phyloP scores from a whole-genome alignment of 2,888 invertebrate genomes.

The Phengaris alcon region DNA sequence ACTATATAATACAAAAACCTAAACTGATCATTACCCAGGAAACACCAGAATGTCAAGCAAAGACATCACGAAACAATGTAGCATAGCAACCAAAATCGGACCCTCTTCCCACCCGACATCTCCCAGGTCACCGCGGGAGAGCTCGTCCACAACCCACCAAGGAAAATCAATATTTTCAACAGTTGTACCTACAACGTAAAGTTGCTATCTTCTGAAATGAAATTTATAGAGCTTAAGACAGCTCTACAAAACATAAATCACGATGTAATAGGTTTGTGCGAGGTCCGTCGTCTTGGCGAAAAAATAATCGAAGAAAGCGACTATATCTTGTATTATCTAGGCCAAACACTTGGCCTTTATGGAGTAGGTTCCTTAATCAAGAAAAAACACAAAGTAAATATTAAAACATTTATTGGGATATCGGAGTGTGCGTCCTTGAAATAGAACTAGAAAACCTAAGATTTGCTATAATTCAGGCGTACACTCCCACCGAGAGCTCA shows the following conservation, averaged over 20 bases:
- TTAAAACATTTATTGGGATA: no score
- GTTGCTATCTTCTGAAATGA: slow-evolving; percentile 34
- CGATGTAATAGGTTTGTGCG: slow-evolving; percentile 37
- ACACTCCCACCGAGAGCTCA: neutral
- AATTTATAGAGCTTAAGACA: slow-evolving; percentile 35
- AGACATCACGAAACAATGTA: no score
- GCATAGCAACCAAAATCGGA: slow-evolving; percentile 27
- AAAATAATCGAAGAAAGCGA: no score
- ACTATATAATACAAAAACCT: no score
- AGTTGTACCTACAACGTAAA: slow-evolving; percentile 35
- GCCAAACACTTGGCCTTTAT: no score
- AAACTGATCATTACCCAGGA: no score
- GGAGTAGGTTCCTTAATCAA: no score
- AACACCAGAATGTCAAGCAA: no score
- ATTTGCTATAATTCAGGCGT: neutral
- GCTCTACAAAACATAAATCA: slow-evolving; percentile 36
- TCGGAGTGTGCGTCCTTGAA: no score
- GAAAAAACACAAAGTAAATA: no score
- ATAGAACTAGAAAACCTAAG: neutral
- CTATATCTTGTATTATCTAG: no score
- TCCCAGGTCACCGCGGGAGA: slow-evolving; percentile 37
- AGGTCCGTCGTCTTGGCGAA: slow-evolving; percentile 31
- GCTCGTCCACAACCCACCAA: slow-evolving; percentile 35
- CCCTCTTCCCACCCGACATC: slow-evolving; percentile 29
- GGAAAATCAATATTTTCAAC: slow-evolving; percentile 17